Evolutionary conservation across 1,140 invertebrate species (phyloP), one percentile per base, ranked within the genome.

Genomic region (Rhagoletis pomonella): DNA sequence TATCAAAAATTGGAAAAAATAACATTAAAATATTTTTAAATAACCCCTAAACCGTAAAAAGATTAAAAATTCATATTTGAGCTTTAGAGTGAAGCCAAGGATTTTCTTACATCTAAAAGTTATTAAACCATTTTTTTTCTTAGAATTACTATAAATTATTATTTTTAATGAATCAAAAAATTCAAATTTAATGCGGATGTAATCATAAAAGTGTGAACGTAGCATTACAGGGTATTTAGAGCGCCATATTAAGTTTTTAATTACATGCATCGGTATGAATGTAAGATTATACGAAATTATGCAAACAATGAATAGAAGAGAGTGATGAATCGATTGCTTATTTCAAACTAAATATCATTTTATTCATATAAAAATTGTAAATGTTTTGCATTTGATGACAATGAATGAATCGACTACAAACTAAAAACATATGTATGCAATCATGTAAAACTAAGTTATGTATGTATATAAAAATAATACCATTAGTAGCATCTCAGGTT

Each of bases 401-500:
- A 29, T 12, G 10, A 81, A 81, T 9, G 73, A 5, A 29, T 81
- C 50, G 44, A 29, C 47, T 81, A 81, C 73, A 19, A 55, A 58
- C 73, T 81, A 81, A 81, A 19, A 77, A 67, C 10, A 39, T 73
- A 47, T 73, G 42, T 55, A 81, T 55, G 17, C 55, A n/a, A 29
- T 29, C 6, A 67, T 39, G 29, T 67, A 29, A 67, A 62, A n/a
- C 17, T 81, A 58, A 81, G 10, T 29, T 29, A 29, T 29, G 29
- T 29, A 29, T 29, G 29, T 81, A 55, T n/a, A 19, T 19, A 81
- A 58, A 29, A 81, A 55, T 81, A 81, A 81, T 81, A 81, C 73
- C 47, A 81, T 58, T 81, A 29, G 47, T 81, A 81, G 73, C 73
- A 9, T 81, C 73, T 81, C 50, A 81, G 7, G 44, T 44, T 81